A percentile compares a stretch with the other conserved stretches of the same genome.
Conservation (phyloP, 2,888 invertebrate species). For the Ophraella communa region DNA sequence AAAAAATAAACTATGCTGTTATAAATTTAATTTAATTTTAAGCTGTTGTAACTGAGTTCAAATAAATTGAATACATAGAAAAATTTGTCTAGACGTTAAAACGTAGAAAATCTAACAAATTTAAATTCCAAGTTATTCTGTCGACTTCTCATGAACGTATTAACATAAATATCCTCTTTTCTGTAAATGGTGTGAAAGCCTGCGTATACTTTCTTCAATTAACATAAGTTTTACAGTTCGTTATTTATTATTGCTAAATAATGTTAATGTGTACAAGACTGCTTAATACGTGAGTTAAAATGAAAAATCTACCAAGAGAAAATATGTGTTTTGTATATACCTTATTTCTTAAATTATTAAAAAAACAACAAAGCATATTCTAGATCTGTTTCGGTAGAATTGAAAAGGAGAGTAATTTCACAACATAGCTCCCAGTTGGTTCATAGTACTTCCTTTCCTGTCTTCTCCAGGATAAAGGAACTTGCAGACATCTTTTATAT, state of each 20-base stretch:
- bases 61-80: background rate
- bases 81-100: background rate
- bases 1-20: no score
- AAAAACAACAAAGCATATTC: no score
- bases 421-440: no score
- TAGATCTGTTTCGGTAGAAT: no score
- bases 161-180: background rate
- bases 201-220: constrained; percentile 5
- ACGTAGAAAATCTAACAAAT: background rate
- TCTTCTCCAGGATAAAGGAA: no score
- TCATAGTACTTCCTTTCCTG: no score
- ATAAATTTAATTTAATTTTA: no score
- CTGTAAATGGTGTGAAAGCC: constrained; percentile 14
- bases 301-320: background rate
- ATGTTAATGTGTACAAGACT: background rate
- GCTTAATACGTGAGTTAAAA: background rate
- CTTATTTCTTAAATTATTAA: no score
- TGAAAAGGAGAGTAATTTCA: no score
- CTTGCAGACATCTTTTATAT: no score
- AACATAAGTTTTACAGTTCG: background rate
- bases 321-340: background rate
- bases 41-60: no score
- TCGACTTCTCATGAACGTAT: background rate
- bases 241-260: background rate
- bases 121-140: background rate